Base-by-base conservation (phyloP, 2,113 vertebrate species). In the Puntigrus tetrazona region DNA sequence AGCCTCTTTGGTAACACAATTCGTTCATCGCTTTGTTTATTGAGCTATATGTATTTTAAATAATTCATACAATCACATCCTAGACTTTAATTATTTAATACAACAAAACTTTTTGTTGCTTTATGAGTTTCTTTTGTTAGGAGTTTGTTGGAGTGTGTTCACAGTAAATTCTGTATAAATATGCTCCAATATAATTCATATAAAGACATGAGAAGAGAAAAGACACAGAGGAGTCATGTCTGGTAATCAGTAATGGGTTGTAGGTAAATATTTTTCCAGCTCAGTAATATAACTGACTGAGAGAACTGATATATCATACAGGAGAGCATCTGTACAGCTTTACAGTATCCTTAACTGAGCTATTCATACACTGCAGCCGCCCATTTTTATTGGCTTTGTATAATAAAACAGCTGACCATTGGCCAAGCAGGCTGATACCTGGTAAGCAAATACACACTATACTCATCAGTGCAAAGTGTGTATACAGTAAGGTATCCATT, bases 241-340 rank as follows among this genome's bases (percentile, higher is more conserved):
- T 6, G 25, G 43, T 74, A 86, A 87, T 88, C 65, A 78, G 50
- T 87, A 73, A 84, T 73, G 79, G 67, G 50, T 86, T 36, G 38
- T 88, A 41, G 47, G 59, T 88, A 81, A 89, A 83, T 86, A 84
- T 91, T 90, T 89, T 55, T 34, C 84, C 75, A 78, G 75, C 76
- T 52, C 13, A 43, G 70, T 81, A 52, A 63, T 87, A 63, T 57
- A 84, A 59, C 77, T 59, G n/a, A 50, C 7, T 31, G 36, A 36
- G 34, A 50, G 13, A 61, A 59, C 5, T 14, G 65, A 82, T 87
- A 59, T 47, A 22, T 2, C 77, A 41, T 14, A n/a, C n/a, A 31
- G 4, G 5, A 77, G 20, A 22, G n/a, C 38, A 73, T 29, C 41
- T 50, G 29, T 9, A 67, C 74, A 63, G 18, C 25, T 38, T 27